Conservation (phyloP, 1,140 invertebrate genomes). For the Zaprionus taronus region DNA sequence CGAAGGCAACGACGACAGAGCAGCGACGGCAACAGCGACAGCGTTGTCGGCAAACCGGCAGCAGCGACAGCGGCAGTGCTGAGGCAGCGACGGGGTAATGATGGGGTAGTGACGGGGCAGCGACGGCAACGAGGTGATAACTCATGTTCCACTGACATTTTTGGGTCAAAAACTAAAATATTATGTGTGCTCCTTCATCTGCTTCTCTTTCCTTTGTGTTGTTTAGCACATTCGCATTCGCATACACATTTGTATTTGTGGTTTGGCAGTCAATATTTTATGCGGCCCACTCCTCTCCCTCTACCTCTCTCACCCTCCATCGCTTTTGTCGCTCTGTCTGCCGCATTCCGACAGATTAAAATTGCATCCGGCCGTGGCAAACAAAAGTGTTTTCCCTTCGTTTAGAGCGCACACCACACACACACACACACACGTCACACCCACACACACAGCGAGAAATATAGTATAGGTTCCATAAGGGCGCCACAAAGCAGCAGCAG, state of each 20-base stretch:
- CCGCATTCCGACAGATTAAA: conserved; percentile 77
- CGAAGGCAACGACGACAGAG: conserved; percentile 16
- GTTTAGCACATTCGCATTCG: conserved; percentile 21
- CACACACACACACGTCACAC: conserved; percentile 37
- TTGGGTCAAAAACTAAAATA: conserved; percentile 84
- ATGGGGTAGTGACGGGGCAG: conserved; percentile 51
- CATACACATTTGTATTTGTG: conserved; percentile 52
- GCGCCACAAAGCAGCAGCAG: conserved; percentile 40
- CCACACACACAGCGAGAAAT: conserved; percentile 24
- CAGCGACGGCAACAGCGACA: conserved; percentile 51
- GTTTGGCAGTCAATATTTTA: conserved; percentile 76
- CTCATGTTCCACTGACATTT: conserved; percentile 82
- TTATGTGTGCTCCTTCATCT: conserved; percentile 60
- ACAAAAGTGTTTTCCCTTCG: conserved; percentile 75
- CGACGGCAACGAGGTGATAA: conserved; percentile 66
- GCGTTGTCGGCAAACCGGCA: conserved; percentile 7
- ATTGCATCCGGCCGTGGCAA: conserved; percentile 74
- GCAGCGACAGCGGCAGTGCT: neutral
- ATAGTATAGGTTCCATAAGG: conserved; percentile 33
- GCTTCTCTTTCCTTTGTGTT: conserved; percentile 21
- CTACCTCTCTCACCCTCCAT: conserved; percentile 23
- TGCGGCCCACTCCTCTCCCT: conserved; percentile 32
- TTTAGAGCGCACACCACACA: conserved; percentile 44
- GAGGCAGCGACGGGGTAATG: neutral
- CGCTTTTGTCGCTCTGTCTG: conserved; percentile 18